phyloP scores from a whole-genome alignment of 2,888 invertebrate species.

The Nomada goodeniana region DNA sequence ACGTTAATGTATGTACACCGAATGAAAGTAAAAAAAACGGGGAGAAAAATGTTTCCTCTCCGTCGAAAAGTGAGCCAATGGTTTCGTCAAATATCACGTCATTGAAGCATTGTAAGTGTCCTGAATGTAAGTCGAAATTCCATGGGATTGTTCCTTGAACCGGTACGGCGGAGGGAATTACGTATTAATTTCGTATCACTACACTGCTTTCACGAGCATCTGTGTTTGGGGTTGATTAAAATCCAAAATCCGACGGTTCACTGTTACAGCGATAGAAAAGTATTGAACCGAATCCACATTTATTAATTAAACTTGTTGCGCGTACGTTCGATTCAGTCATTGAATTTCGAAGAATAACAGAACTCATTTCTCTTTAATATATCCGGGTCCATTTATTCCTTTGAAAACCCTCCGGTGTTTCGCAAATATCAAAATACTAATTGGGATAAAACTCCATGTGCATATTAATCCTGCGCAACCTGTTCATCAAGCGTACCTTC shows the following conservation, averaged over 20 bases:
- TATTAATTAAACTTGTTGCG: conserved; percentile 43
- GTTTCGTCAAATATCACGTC: too few relatives aligned
- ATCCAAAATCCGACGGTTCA: neutral
- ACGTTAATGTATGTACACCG: conserved; percentile 32
- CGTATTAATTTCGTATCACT: conserved; percentile 5
- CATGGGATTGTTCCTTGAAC: neutral
- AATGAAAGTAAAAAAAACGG: conserved; percentile 7
- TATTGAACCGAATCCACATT: conserved; percentile 1
- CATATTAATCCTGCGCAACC: conserved; percentile 1
- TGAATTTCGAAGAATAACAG: conserved; percentile 14
- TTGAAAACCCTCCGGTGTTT: neutral
- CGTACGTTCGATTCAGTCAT: conserved; percentile 11
- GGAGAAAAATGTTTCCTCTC: conserved; percentile 12
- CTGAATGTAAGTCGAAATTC: neutral
- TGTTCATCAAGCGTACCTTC: too few relatives aligned
- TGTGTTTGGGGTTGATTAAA: neutral
- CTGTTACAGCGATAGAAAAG: conserved; percentile 1
- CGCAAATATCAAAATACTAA: conserved; percentile 7
- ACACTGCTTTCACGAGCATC: neutral
- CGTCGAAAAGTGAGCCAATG: neutral
- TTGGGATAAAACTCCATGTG: neutral
- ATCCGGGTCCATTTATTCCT: conserved; percentile 15
- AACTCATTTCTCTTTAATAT: conserved; percentile 18
- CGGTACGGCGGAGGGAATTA: neutral
- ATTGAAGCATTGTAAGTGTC: conserved; percentile 8